Evolutionary conservation across 2,797 vertebrate species (phyloP).

Genomic region (Acipenser transmontanus): DNA sequence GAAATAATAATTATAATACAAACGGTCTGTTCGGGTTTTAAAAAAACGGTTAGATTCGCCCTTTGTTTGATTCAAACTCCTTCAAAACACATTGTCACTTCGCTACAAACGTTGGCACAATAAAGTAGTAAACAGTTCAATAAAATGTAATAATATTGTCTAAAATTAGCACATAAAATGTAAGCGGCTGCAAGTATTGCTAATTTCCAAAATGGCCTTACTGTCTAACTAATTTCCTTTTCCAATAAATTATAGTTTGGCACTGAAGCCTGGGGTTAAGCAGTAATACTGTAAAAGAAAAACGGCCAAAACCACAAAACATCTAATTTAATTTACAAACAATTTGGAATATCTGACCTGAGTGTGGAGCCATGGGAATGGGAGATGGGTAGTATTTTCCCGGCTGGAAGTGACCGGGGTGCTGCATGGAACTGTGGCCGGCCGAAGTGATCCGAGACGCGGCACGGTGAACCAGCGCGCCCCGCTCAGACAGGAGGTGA

Average conservation of each 20-base stretch:
- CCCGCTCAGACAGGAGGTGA: constrained; percentile 83
- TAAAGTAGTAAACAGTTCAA: constrained; percentile 26
- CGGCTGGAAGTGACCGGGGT: constrained; percentile 80
- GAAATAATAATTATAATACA: constrained; percentile 8
- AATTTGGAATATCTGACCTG: constrained; percentile 66
- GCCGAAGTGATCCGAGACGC: constrained; percentile 68
- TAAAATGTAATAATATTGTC: constrained; percentile 28
- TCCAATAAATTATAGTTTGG: constrained; percentile 35
- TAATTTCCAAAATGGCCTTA: constrained; percentile 35
- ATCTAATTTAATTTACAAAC: constrained; percentile 9
- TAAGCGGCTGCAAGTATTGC: constrained; percentile 13
- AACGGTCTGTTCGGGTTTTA: neutral
- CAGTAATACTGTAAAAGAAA: constrained; percentile 4
- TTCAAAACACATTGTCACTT: constrained; percentile 16
- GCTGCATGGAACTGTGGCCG: constrained; percentile 75
- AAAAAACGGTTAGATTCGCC: constrained; percentile 1
- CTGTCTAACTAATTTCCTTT: constrained; percentile 36
- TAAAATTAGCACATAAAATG: constrained; percentile 21
- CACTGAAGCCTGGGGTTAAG: constrained; percentile 23
- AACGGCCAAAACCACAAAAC: constrained; percentile 13
- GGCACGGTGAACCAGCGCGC: constrained; percentile 77
- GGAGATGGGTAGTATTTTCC: constrained; percentile 86
- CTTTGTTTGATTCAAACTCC: neutral
- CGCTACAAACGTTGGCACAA: constrained; percentile 24
- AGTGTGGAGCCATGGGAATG: constrained; percentile 86